Evolutionary conservation across 2,888 invertebrate genomes (phyloP), one percentile per base, ranked within the genome.

Genomic region (Gibbula magus): DNA sequence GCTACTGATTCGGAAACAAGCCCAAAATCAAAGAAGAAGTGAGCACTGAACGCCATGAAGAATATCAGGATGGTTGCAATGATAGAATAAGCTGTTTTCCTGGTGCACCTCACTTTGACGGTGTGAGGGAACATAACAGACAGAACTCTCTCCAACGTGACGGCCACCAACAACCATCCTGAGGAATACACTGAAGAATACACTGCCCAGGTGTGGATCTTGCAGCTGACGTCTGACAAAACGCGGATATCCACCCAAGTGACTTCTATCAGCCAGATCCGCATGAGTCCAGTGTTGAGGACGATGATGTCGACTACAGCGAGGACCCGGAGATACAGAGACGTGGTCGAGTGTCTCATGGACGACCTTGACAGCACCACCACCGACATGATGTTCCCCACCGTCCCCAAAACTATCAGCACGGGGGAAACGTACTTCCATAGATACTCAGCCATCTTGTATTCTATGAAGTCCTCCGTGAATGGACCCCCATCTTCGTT

Each of bases 351-450:
- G 16, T 51, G 22, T 18, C 51, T 39, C 74, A 74, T 74, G 2
- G 74, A 74, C 51, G 74, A 51, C 74, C 29, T 8, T 0, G 45
- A 51, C 74, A 74, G 25, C 25, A 74, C 74, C 13, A 25, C 25
- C 13, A 74, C 25, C 45, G 20, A 18, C 29, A 74, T 13, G 29
- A 51, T 52, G 51, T 74, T 74, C 39, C 74, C 74, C 51, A 51
- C 22, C 51, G 51, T n/a, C 8, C 74, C 74, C 16, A 74, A 8
- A 4, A 51, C 51, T 16, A 74, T 39, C 45, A 74, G 16, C n/a
- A 45, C 25, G 2, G 74, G 74, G n/a, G 74, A 25, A 20, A 74
- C 29, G 74, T 74, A 74, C 20, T 39, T 74, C 74, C 74, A 74
- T 13, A 74, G 8, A 22, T 10, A 25, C 45, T 22, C 74, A 22